Base-by-base conservation (phyloP, 2,113 vertebrate genomes). In the Dasyornis broadbenti region DNA sequence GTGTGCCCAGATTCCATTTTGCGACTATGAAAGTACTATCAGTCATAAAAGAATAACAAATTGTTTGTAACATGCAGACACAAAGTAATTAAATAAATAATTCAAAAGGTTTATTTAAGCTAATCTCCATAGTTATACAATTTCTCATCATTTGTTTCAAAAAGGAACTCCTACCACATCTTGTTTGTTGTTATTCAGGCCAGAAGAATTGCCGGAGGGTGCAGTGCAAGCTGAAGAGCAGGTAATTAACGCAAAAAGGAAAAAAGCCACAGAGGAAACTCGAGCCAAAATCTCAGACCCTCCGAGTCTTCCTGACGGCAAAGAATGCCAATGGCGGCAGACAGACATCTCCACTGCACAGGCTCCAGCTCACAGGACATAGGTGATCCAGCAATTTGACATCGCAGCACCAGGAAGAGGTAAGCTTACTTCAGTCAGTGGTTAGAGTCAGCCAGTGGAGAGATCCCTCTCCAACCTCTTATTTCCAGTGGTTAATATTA, bases 171-270 rank as follows among this genome's bases (percentile, higher is more conserved):
- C 65, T 82, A 45, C 42, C 3, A 2, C 35, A 19, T 70, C 66
- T 72, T 60, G 49, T 90, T 70, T 73, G 47, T 56, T 90, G 77
- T 52, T 92, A 86, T 71, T 71, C 56, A 88, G 90, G 78, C 66
- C 56, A 83, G 71, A 47, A 78, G 71, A 54, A 63, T 0, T 63
- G 95, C 91, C 17, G 4, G 66, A 97, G 82, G 93, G 47, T 4
- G 2, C 61, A 57, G 64, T 0, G 0, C 80, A 71, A 77, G 45
- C 61, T n/a, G 73, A 20, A 23, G 85, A 90, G 42, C 22, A 53
- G 66, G 82, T 35, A 81, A 68, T 86, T 86, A 89, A 70, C 5
- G 5, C 49, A 54, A 42, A 47, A 83, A 81, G 63, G 31, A 54
- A 80, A 54, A 80, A 90, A 93, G 60, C 14, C 92, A 89, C 54